phyloP scores from a whole-genome alignment of 64 coral and sea anemone species.

The Acropora tenuis region DNA sequence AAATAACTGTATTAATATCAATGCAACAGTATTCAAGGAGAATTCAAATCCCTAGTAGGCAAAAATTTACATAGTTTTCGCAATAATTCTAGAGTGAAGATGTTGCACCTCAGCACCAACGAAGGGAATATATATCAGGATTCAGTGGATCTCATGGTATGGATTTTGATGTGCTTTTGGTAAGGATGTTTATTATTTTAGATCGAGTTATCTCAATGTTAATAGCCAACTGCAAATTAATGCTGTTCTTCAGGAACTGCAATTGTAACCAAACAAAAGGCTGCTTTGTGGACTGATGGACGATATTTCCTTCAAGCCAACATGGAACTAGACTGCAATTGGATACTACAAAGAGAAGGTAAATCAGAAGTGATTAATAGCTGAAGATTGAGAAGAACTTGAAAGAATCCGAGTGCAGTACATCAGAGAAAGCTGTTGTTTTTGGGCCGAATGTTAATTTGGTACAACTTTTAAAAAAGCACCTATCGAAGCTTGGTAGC shows the following conservation, averaged over 20 bases:
- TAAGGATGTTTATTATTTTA: too few relatives aligned
- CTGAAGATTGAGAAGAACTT: too few relatives aligned
- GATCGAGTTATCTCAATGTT: neutral
- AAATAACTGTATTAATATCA: too few relatives aligned
- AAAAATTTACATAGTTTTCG: neutral
- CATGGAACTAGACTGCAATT: slow-evolving; percentile 96
- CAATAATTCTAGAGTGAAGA: slow-evolving; percentile 72
- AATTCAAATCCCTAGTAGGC: too few relatives aligned
- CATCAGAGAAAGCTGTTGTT: too few relatives aligned
- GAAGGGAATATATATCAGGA: slow-evolving; percentile 84
- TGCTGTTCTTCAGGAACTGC: slow-evolving; percentile 56
- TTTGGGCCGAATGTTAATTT: too few relatives aligned
- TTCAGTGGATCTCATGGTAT: slow-evolving; percentile 89
- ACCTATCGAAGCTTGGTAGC: too few relatives aligned
- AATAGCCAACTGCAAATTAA: neutral
- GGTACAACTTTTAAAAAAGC: too few relatives aligned
- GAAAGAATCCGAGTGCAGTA: too few relatives aligned
- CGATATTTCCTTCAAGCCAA: slow-evolving; percentile 92
- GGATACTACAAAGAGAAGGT: slow-evolving; percentile 86
- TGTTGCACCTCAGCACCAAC: slow-evolving; percentile 80
- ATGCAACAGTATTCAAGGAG: too few relatives aligned
- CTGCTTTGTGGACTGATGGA: slow-evolving; percentile 94
- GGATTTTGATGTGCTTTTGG: neutral
- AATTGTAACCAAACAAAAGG: slow-evolving; percentile 67
- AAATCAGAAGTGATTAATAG: neutral